Evolutionary conservation across 2,797 vertebrate genomes (phyloP).

Genomic region (Syndactyla subalaris): DNA sequence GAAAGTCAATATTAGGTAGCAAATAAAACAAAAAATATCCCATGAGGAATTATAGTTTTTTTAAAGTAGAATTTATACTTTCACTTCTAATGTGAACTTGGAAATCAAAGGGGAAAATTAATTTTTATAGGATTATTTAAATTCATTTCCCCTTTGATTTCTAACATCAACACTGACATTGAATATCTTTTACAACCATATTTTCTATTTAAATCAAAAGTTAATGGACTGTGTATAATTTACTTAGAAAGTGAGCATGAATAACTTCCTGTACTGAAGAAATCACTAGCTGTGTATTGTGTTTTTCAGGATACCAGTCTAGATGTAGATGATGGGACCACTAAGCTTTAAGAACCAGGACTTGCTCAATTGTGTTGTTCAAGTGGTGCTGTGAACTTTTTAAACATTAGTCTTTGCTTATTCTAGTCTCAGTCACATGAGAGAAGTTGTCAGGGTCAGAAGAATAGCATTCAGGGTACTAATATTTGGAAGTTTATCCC

Average conservation of each 20-base stretch:
- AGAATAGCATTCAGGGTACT: background rate
- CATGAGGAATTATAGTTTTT: background rate
- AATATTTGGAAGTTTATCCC: background rate
- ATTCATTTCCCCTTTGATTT: background rate
- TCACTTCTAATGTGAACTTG: background rate
- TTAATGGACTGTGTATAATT: background rate
- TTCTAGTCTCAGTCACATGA: background rate
- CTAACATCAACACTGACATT: background rate
- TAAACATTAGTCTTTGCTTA: background rate
- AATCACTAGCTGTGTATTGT: background rate
- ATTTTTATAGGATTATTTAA: background rate
- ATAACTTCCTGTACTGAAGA: background rate
- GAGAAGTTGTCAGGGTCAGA: background rate
- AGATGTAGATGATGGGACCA: background rate
- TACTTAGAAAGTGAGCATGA: background rate
- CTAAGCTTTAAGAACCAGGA: background rate
- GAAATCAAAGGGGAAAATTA: background rate
- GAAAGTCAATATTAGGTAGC: background rate
- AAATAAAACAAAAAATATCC: background rate
- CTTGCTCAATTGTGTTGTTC: background rate
- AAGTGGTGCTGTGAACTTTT: background rate
- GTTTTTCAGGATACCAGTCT: background rate
- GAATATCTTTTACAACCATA: background rate
- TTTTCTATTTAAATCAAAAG: background rate
- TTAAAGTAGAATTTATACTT: background rate